Conservation (phyloP, 2,888 invertebrate species). For the Muschampia plurimacula region DNA sequence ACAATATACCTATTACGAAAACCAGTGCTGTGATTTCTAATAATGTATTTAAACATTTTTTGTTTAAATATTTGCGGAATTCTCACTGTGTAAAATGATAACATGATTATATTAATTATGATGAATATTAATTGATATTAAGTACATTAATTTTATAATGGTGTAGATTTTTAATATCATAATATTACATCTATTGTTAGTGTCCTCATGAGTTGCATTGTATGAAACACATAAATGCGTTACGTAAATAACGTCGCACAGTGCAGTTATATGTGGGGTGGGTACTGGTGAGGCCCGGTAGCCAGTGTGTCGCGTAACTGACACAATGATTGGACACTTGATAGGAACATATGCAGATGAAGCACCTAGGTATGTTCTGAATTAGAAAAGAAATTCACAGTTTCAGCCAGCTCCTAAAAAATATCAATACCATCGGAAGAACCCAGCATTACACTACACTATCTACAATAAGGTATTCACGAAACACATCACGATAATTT, state of each 20-base stretch:
- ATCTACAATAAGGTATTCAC: constrained; percentile 1
- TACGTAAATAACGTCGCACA: constrained; percentile 30
- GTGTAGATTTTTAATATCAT: not conserved
- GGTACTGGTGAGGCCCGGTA: not conserved
- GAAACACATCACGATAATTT: constrained; percentile 28
- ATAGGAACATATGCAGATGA: not conserved
- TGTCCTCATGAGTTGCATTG: not conserved
- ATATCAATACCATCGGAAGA: not conserved
- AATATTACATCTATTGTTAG: not conserved
- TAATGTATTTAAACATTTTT: no score
- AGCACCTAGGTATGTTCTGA: not conserved
- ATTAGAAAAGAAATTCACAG: constrained; percentile 6
- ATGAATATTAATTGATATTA: no score
- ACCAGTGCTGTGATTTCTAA: no score
- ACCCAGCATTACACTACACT: not conserved
- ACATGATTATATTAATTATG: no score
- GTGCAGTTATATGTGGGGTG: constrained; percentile 13
- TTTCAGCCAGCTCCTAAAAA: not conserved
- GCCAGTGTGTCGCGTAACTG: not conserved
- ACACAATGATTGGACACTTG: not conserved
- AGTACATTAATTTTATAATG: no score
- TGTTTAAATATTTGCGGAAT: no score
- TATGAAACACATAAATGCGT: constrained; percentile 14
- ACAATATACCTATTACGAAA: no score
- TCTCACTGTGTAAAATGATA: no score